A percentile compares a stretch with the other conserved stretches of the same genome.
Conservation (phyloP, 1,140 invertebrate species). For the Drosophila albomicans region DNA sequence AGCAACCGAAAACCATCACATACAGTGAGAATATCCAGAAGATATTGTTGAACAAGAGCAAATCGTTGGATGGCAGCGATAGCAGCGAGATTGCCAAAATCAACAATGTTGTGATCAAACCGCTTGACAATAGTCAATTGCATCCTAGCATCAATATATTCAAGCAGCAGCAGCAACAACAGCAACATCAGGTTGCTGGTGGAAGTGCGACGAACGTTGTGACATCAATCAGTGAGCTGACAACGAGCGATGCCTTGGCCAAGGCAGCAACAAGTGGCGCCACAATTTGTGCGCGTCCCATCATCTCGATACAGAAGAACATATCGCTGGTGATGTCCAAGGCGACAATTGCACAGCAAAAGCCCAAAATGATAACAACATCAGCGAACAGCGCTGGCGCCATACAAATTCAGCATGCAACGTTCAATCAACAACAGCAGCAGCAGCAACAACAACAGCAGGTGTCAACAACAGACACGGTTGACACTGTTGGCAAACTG, state of each 20-base stretch:
- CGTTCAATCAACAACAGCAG: constrained; percentile 25
- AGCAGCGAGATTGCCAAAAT: constrained; percentile 57
- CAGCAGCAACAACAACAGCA: neutral
- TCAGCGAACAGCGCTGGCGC: constrained; percentile 39
- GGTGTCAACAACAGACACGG: neutral
- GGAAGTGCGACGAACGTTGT: constrained; percentile 7
- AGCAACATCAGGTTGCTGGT: neutral
- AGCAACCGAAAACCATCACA: constrained; percentile 35
- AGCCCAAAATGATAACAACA: constrained; percentile 68
- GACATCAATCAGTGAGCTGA: constrained; percentile 10
- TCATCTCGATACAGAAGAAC: constrained; percentile 62
- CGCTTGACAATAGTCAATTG: constrained; percentile 57
- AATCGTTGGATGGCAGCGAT: constrained; percentile 47
- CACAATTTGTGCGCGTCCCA: constrained; percentile 46
- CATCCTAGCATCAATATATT: constrained; percentile 68
- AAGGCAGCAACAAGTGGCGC: constrained; percentile 35
- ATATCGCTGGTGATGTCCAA: constrained; percentile 70
- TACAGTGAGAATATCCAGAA: constrained; percentile 71
- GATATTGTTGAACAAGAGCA: constrained; percentile 66
- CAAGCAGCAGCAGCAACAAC: constrained; percentile 53
- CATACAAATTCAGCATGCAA: constrained; percentile 55
- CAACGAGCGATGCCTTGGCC: constrained; percentile 15
- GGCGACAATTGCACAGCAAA: constrained; percentile 66
- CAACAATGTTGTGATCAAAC: constrained; percentile 71
- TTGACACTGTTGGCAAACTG: constrained; percentile 30